A percentile compares a stretch with the other conserved stretches of the same genome.
phyloP scores from a whole-genome alignment of 2,888 invertebrate genomes.

The Drosophila diplacantha region DNA sequence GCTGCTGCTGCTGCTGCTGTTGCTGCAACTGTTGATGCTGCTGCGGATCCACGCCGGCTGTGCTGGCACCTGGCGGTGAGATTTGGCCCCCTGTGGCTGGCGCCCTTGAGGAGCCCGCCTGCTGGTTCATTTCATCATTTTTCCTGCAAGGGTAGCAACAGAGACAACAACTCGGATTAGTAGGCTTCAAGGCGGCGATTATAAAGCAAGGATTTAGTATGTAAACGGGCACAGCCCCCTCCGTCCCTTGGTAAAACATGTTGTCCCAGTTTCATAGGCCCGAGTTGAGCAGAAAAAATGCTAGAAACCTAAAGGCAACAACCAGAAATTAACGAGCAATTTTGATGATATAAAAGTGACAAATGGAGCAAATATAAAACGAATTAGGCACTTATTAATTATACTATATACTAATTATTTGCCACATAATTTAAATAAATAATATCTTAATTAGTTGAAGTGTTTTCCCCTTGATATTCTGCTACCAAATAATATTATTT shows the following conservation, averaged over 20 bases:
- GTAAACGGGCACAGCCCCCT: conserved; percentile 1
- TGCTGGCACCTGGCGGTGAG: conserved; percentile 77
- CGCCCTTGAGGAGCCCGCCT: conserved; percentile 79
- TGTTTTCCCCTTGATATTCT: neutral
- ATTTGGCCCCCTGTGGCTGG: conserved; percentile 79
- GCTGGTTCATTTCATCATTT: conserved; percentile 79
- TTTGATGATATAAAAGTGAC: conserved; percentile 3
- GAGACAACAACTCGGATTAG: conserved; percentile 38
- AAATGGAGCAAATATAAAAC: neutral
- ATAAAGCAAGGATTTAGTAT: neutral
- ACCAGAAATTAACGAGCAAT: conserved; percentile 1
- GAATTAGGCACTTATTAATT: neutral
- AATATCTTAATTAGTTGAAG: neutral
- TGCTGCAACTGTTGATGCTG: conserved; percentile 66
- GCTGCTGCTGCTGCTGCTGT: conserved; percentile 61
- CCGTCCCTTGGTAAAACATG: neutral
- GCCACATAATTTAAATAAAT: neutral
- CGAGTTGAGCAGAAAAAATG: conserved; percentile 10
- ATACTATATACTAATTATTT: neutral
- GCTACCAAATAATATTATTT: no score
- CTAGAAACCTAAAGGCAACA: neutral
- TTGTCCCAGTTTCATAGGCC: neutral
- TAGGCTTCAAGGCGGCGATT: neutral
- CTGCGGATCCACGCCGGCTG: conserved; percentile 64
- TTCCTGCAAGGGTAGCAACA: conserved; percentile 70